phyloP scores from a whole-genome alignment of 2,797 vertebrate genomes.

The Clamator glandarius region DNA sequence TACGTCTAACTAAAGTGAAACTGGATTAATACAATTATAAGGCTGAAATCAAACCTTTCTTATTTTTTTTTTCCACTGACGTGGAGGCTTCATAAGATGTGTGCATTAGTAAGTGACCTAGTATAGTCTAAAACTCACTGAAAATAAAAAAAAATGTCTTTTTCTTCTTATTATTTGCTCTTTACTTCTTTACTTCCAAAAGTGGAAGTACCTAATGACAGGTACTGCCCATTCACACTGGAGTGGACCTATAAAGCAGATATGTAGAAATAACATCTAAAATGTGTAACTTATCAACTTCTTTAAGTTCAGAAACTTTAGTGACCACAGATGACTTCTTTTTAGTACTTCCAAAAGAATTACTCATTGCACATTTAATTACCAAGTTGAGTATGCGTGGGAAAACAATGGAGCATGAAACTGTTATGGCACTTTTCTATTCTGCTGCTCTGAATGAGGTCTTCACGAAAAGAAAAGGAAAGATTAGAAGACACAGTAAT shows the following conservation, averaged over 20 bases:
- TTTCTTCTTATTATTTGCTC: neutral
- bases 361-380: constrained; percentile 14
- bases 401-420: constrained; percentile 4
- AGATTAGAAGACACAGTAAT: neutral
- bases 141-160: too few species aligned
- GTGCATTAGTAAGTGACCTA: neutral
- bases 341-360: neutral
- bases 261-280: neutral
- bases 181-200: neutral
- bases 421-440: neutral
- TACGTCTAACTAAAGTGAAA: neutral
- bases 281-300: neutral
- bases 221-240: neutral
- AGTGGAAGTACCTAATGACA: neutral
- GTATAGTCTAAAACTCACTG: neutral
- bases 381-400: neutral
- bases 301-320: neutral
- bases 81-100: neutral
- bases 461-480: constrained; percentile 6
- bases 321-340: neutral
- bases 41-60: neutral
- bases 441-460: neutral
- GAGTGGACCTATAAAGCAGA: neutral
- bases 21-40: neutral
- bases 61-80: neutral